Conservation (phyloP, 2,113 vertebrate genomes). For the Pterocles gutturalis region DNA sequence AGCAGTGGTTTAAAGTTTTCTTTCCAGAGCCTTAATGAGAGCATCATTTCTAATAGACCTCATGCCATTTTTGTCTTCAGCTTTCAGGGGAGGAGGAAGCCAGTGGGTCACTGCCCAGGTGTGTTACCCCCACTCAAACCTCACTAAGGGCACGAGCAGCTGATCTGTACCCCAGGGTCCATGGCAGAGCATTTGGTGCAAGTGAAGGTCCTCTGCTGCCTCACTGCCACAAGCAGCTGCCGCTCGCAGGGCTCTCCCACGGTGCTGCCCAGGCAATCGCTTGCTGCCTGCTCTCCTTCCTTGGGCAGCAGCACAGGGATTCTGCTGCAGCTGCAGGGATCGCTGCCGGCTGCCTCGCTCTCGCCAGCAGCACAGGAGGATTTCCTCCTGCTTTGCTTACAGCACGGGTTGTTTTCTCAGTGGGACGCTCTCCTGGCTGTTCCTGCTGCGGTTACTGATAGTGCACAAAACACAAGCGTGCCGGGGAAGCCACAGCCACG, state of each 20-base stretch:
- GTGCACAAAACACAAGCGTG: not conserved
- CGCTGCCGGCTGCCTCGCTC: not conserved
- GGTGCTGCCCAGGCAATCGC: fast-evolving
- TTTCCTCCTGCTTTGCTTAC: not conserved
- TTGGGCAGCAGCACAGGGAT: not conserved
- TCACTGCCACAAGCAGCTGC: not conserved
- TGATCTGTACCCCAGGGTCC: fast-evolving
- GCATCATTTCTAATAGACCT: not conserved
- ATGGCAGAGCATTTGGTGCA: not conserved
- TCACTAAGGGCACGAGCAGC: fast-evolving
- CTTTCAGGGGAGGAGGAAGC: not conserved
- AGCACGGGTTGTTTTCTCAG: fast-evolving
- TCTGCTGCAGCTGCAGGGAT: not conserved
- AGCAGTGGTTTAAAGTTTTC: not conserved
- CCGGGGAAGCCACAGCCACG: fast-evolving
- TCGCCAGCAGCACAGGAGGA: fast-evolving
- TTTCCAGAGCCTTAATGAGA: not conserved
- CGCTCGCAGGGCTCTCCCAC: fast-evolving
- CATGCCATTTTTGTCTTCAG: not conserved
- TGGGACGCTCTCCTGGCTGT: not conserved
- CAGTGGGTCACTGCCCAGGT: not conserved
- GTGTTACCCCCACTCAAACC: not conserved
- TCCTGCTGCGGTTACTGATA: fast-evolving
- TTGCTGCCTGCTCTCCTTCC: not conserved
- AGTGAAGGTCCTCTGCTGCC: not conserved